Evolutionary conservation across 2,888 invertebrate species (phyloP).

Genomic region (Ferrisia virgata): DNA sequence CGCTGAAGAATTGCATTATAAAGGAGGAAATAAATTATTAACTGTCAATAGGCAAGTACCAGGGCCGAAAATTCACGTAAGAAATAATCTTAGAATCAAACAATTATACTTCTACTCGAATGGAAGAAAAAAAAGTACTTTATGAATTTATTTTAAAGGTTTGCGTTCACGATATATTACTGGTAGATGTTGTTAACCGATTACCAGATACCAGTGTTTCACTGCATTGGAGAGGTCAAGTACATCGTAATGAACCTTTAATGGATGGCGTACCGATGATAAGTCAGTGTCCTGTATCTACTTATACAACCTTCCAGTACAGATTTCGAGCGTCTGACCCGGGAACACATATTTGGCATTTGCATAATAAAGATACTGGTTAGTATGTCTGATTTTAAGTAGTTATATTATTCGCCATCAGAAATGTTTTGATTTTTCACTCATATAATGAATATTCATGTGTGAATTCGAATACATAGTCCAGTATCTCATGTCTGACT

Average conservation of each 20-base stretch:
- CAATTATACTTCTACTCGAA: no score
- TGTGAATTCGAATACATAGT: background rate
- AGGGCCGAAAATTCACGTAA: constrained; percentile 63
- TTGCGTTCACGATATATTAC: constrained; percentile 61
- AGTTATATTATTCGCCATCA: no score
- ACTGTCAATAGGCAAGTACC: constrained; percentile 68
- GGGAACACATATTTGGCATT: constrained; percentile 55
- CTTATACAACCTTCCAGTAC: constrained; percentile 54
- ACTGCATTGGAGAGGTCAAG: constrained; percentile 59
- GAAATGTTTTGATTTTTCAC: no score
- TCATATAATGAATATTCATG: background rate
- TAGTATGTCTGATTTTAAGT: background rate
- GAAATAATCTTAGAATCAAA: no score
- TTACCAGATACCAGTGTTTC: constrained; percentile 55
- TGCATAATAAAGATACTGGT: constrained; percentile 50
- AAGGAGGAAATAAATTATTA: constrained; percentile 53
- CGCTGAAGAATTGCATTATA: background rate
- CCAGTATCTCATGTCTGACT: no score
- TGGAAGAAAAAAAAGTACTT: background rate
- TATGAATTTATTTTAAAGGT: constrained; percentile 57
- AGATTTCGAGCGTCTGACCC: constrained; percentile 54
- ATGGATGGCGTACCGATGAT: constrained; percentile 56
- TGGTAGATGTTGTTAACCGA: constrained; percentile 56
- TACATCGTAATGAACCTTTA: constrained; percentile 53
- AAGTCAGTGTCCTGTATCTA: constrained; percentile 55